These are phyloP conservation scores for Microplitis manilae DNA, from an alignment of 2,888 invertebrate species.

Conservation along the genomic window DNA sequence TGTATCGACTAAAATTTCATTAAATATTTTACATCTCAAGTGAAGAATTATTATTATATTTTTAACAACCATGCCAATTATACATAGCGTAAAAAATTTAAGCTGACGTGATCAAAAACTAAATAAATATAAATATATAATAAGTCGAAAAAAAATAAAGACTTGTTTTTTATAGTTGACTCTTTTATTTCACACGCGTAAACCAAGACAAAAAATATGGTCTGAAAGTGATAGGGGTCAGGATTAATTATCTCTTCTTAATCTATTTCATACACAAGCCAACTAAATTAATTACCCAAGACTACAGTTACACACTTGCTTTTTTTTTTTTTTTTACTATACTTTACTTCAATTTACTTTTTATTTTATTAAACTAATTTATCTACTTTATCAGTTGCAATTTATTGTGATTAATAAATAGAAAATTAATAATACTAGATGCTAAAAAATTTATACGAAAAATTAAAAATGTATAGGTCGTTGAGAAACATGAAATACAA, in stretches of 20 bases:
- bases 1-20: neutral
- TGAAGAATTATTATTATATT: neutral
- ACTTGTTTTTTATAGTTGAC: neutral
- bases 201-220: slow-evolving; percentile 30
- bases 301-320: neutral
- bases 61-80: neutral
- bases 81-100: neutral
- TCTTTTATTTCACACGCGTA: slow-evolving; percentile 8
- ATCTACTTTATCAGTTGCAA: neutral
- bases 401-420: neutral
- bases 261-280: slow-evolving; percentile 14
- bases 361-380: neutral
- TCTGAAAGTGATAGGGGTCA: slow-evolving; percentile 46
- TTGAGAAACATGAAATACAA: too few relatives aligned
- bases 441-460: neutral
- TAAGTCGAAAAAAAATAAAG: neutral
- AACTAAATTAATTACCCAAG: slow-evolving; percentile 4
- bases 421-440: neutral
- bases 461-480: neutral
- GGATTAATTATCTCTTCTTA: slow-evolving; percentile 48
- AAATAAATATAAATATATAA: neutral
- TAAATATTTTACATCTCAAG: neutral
- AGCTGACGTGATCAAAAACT: neutral
- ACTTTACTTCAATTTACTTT: neutral
- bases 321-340: neutral